Evolutionary conservation across 2,797 vertebrate species (phyloP).

Genomic region (Malacoctenus gilli): DNA sequence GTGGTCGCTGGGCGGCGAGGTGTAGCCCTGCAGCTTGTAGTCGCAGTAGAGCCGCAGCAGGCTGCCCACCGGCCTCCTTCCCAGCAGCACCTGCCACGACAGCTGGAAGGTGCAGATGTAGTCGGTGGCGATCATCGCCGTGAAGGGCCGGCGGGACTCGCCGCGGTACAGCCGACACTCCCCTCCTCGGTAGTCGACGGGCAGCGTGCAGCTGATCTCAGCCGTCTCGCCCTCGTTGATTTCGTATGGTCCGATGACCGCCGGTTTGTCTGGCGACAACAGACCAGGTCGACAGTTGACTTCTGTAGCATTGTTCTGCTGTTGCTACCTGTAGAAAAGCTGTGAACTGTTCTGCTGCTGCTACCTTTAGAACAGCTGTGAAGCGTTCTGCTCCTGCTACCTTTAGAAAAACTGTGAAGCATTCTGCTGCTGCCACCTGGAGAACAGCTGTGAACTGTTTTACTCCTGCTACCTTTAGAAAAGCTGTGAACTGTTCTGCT

Average conservation of each 20-base stretch:
- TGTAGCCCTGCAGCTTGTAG: conserved; percentile 26
- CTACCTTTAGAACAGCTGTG: too few species aligned
- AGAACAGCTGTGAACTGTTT: neutral
- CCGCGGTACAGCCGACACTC: conserved; percentile 16
- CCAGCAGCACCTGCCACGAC: conserved; percentile 15
- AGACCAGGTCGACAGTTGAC: neutral
- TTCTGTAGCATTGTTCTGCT: too few species aligned
- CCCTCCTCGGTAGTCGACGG: conserved; percentile 5
- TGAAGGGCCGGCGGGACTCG: neutral
- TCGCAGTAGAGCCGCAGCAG: conserved; percentile 4
- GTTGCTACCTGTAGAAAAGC: neutral
- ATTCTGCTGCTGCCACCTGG: too few species aligned
- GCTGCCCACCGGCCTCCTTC: neutral
- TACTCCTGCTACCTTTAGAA: neutral
- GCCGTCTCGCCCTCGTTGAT: neutral
- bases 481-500: too few species aligned
- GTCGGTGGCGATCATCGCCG: fast-evolving
- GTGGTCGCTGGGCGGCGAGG: neutral
- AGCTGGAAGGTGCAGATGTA: conserved; percentile 6
- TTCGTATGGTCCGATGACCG: neutral
- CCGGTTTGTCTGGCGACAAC: neutral
- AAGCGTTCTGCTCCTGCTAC: too few species aligned
- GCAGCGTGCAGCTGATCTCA: conserved; percentile 7
- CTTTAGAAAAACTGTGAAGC: too few species aligned
- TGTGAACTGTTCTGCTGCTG: too few species aligned